These are phyloP conservation scores for Drosophila tani DNA, from an alignment of 1,140 invertebrate species.

Conservation along the genomic window DNA sequence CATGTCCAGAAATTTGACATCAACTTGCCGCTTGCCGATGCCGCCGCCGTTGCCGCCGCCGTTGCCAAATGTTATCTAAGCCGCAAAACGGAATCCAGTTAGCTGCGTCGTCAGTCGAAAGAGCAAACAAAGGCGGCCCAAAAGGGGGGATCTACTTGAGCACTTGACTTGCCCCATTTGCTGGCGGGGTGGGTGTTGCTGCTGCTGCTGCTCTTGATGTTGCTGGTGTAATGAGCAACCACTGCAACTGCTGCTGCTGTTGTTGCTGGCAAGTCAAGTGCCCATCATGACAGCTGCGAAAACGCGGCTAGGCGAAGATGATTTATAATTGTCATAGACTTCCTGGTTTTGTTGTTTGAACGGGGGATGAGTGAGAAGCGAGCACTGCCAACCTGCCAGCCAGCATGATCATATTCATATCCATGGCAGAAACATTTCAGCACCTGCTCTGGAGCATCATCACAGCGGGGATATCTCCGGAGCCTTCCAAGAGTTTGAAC, in stretches of 20 bases:
- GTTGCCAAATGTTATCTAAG: conserved; percentile 63
- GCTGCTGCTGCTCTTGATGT: conserved; percentile 45
- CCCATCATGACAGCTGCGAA: conserved; percentile 77
- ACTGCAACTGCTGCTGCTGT: conserved; percentile 44
- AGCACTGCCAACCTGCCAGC: conserved; percentile 44
- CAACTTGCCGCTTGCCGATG: conserved; percentile 41
- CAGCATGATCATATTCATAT: conserved; percentile 35
- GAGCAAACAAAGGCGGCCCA: conserved; percentile 45
- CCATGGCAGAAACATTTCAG: conserved; percentile 69
- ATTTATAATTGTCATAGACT: conserved; percentile 82
- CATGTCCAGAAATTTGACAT: conserved; percentile 79
- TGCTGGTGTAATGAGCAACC: conserved; percentile 64
- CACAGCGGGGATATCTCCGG: not conserved
- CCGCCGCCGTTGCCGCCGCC: conserved; percentile 20
- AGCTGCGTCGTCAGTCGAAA: conserved; percentile 63
- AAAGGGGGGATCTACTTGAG: conserved; percentile 28
- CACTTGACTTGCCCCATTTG: conserved; percentile 66
- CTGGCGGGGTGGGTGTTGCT: conserved; percentile 47
- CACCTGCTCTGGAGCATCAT: conserved; percentile 17
- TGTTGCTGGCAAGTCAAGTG: conserved; percentile 71
- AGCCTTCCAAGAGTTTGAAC: not conserved
- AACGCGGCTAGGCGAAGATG: conserved; percentile 70
- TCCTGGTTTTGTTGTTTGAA: conserved; percentile 71
- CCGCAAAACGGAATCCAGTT: conserved; percentile 60
- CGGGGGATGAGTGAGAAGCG: conserved; percentile 55